A percentile compares a stretch with the other conserved stretches of the same genome.
Conservation (phyloP, 2,113 vertebrate species). For the Oceanites oceanicus region DNA sequence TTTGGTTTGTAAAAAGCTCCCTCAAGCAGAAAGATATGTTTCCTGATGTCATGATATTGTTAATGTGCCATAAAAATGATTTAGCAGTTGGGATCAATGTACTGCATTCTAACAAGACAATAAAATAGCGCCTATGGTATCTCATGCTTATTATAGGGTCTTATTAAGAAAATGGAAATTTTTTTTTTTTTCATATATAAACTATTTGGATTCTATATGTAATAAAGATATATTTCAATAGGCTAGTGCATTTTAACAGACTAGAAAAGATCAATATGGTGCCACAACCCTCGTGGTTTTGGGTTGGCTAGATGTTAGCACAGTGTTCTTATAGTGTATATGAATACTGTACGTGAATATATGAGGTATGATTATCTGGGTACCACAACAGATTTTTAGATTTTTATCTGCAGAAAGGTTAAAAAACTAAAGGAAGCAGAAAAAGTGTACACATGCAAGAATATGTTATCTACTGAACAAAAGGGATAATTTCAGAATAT, state of each 20-base stretch:
- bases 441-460: neutral
- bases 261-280: neutral
- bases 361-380: neutral
- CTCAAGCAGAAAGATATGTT: conserved; percentile 28
- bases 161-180: neutral
- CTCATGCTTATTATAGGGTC: neutral
- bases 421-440: neutral
- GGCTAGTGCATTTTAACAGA: neutral
- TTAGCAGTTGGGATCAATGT: conserved; percentile 15
- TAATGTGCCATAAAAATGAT: conserved; percentile 56
- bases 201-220: neutral
- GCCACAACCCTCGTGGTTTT: neutral
- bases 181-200: neutral
- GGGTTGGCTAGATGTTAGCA: neutral
- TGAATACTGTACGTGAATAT: neutral
- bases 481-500: neutral
- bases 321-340: neutral
- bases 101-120: conserved; percentile 6
- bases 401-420: neutral
- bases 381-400: neutral
- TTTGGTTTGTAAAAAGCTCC: conserved; percentile 6
- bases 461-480: neutral
- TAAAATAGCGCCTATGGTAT: neutral
- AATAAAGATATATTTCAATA: neutral
- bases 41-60: conserved; percentile 23